A percentile compares a stretch with the other conserved stretches of the same genome.
Conservation (phyloP, 2,113 vertebrate species). For the Epinephelus cyanopodus region DNA sequence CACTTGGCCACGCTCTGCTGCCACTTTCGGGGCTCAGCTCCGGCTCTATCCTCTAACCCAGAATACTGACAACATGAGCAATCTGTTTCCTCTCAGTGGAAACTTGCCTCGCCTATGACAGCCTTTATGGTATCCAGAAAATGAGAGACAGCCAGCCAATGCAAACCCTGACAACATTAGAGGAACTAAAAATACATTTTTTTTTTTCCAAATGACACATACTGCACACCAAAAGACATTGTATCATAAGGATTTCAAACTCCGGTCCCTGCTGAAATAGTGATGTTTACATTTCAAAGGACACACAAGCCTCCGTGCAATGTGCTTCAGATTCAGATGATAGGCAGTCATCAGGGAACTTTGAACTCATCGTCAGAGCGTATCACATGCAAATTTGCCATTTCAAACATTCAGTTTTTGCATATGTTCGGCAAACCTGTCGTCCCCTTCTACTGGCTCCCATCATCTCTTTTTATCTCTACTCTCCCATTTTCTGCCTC, state of each 20-base stretch:
- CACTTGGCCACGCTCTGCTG: conserved; percentile 66
- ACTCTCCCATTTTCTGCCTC: neutral
- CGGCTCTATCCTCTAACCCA: conserved; percentile 58
- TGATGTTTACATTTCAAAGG: conserved; percentile 49
- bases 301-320: neutral
- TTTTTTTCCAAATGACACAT: conserved; percentile 32
- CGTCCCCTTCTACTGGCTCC: neutral
- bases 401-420: conserved; percentile 41
- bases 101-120: conserved; percentile 39
- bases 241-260: neutral
- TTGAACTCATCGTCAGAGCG: conserved; percentile 31
- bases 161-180: conserved; percentile 39
- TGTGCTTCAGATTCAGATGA: conserved; percentile 35
- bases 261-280: conserved; percentile 19
- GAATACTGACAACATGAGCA: conserved; percentile 72
- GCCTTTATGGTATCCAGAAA: conserved; percentile 38
- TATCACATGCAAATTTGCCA: conserved; percentile 23
- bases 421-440: conserved; percentile 42
- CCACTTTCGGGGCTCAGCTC: conserved; percentile 71
- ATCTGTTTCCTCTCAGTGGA: conserved; percentile 69
- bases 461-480: conserved; percentile 1
- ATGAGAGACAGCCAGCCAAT: conserved; percentile 35
- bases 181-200: conserved; percentile 44
- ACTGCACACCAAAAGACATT: conserved; percentile 14
- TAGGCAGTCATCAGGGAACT: conserved; percentile 6